Percentiles rank a stretch among this genome's conserved stretches.
Evolutionary conservation across 1,140 invertebrate genomes (phyloP).

Genomic region (Philotrypesis tridentata): DNA sequence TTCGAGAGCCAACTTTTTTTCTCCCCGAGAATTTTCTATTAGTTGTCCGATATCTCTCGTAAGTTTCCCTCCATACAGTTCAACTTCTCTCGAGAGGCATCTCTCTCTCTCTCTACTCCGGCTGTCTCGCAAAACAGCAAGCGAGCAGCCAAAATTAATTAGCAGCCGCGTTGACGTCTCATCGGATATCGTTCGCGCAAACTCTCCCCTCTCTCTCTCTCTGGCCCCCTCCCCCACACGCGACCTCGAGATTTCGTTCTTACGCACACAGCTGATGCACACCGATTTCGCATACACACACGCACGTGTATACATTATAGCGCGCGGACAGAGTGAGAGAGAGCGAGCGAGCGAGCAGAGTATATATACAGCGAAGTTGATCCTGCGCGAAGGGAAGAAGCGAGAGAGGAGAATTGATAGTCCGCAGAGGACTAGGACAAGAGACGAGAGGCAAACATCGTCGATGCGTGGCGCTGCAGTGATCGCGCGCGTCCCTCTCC

Average conservation of each 20-base stretch:
- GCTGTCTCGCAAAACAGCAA: no score
- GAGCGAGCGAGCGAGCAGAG: neutral
- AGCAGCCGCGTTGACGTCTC: no score
- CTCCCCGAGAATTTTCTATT: slow-evolving; percentile 9
- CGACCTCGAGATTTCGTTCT: no score
- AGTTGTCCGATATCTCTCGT: neutral
- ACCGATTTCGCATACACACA: no score
- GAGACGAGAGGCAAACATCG: neutral
- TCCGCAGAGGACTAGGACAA: neutral
- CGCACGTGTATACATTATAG: no score
- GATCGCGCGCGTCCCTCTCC: no score
- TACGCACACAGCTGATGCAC: no score
- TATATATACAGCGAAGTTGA: no score
- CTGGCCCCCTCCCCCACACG: no score
- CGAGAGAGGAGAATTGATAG: neutral
- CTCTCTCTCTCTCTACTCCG: neutral
- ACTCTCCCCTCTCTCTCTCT: no score
- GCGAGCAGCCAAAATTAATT: neutral
- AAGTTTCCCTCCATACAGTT: neutral
- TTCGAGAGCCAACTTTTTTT: slow-evolving; percentile 20
- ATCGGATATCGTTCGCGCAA: no score
- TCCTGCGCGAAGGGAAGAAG: neutral
- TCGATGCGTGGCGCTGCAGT: neutral
- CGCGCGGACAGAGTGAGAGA: neutral
- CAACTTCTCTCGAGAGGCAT: neutral